Base-by-base conservation (phyloP, 53 echinoderm and acorn worm genomes). In the Patiria pectinifera region DNA sequence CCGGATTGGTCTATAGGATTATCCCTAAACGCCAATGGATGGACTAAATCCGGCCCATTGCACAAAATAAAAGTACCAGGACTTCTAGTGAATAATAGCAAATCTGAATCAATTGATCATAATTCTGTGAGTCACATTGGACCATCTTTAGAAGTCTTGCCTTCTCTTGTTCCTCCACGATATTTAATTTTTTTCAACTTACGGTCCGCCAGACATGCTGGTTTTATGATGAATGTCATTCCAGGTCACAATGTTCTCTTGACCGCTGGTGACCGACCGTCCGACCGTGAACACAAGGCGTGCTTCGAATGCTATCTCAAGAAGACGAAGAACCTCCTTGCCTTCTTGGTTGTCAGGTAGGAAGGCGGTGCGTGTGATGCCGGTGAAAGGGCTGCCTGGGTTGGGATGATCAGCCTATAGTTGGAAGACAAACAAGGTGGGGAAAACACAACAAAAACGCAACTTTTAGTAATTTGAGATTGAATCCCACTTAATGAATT, bases 181-280 rank as follows among this genome's bases (percentile, higher is more conserved):
- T 53, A 8, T 53, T 53, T 5, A 53, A 53, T 8, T 53, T 5
- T 53, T 53, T 53, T 58, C 8, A 53, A 81, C 90, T 66, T 90
- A 92, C 83, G 89, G 74, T 60, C 93, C 93, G 19, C 93, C 93
- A 69, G 72, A 69, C 60, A 22, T 15, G 69, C 83, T 82, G 45
- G 93, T 93, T 76, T 93, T 93, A 24, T 93, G 93, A 18, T 93
- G 93, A 93, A 93, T 89, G 82, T 93, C 93, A 83, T 93, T 93
- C 93, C 93, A 93, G 35, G 89, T 89, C 59, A 89, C 93, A 0
- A 75, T 83, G 78, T 93, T 25, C 19, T 83, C 83, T 45, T 16
- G 11, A 22, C 93, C 93, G 18, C 59, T 93, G 69, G 93, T 93
- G 43, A 89, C 48, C 6, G 93, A 93, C 44, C 48, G 59, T 19